Evolutionary conservation across 2,797 vertebrate species (phyloP), one percentile per base, ranked within the genome.

Genomic region (Smutsia temminckii): DNA sequence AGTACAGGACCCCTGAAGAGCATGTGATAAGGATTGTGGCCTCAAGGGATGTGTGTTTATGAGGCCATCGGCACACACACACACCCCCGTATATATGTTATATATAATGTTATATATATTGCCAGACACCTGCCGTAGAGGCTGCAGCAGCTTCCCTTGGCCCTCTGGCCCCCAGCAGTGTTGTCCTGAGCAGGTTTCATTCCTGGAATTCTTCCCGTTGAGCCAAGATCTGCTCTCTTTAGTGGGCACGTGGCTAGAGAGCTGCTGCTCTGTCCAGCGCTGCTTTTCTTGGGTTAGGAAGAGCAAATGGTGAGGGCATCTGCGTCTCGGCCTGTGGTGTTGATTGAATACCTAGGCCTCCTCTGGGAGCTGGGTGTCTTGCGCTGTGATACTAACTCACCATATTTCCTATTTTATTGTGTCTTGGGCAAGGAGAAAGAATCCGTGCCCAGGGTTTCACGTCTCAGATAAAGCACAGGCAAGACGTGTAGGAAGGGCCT

Each of bases 341-440:
- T 3, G 61, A 53, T 84, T 51, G 86, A 61, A 3, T 34, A 7
- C 49, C 55, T 25, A n/a, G 74, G 21, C 25, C 63, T 95, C 61
- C 53, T 72, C 64, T 37, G 81, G 78, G 78, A 92, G 57, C 42
- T 40, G 46, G 86, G 74, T 51, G 34, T 95, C 89, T 77, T 78
- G 59, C 3, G 4, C 16, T 37, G 49, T 61, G 53, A 34, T 89
- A 78, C 27, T 69, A 63, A 77, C 89, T 85, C 42, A 32, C 20
- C 53, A 13, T 53, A 32, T 64, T 51, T 95, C 81, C 71, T 85
- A 79, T 91, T 96, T 88, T 57, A 75, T 69, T 89, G 37, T 93
- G 75, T 72, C 61, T 51, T 94, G 18, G 92, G 23, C 68, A 17
- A 4, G 42, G 80, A 94, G 87, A 75, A 68, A 53, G 68, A 55